Conservation (phyloP, 1,140 invertebrate genomes). For the Drosophila mayri region DNA sequence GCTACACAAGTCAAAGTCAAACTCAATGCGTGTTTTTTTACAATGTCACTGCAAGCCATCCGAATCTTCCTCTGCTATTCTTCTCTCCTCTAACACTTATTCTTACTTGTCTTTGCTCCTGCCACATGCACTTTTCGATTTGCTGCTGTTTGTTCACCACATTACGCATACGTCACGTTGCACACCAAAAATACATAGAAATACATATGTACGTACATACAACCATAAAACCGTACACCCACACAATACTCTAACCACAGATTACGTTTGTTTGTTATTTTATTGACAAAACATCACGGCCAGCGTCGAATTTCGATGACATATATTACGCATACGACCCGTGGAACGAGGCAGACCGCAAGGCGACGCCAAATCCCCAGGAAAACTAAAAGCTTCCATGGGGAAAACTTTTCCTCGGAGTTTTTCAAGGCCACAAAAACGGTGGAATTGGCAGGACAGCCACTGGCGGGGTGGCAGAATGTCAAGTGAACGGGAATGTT, state of each 20-base stretch:
- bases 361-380: neutral
- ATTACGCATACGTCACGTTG: constrained; percentile 38
- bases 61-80: neutral
- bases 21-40: neutral
- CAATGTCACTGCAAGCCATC: constrained; percentile 2
- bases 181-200: neutral
- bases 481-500: constrained; percentile 29
- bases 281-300: constrained; percentile 57
- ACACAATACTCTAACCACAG: constrained; percentile 8
- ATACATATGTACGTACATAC: neutral
- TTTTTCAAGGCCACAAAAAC: constrained; percentile 29
- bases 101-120: neutral
- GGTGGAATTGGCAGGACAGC: neutral
- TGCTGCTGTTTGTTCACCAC: neutral
- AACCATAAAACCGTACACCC: constrained; percentile 1
- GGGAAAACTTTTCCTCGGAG: neutral
- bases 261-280: constrained; percentile 45
- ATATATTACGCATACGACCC: constrained; percentile 38
- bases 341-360: constrained; percentile 1
- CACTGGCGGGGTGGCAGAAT: constrained; percentile 7
- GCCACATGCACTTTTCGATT: constrained; percentile 7
- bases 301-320: constrained; percentile 26
- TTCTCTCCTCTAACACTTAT: neutral
- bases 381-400: constrained; percentile 1
- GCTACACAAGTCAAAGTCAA: neutral